Evolutionary conservation across 2,888 invertebrate species (phyloP), one percentile per base, ranked within the genome.

Genomic region (Scaptomyza reducta): DNA sequence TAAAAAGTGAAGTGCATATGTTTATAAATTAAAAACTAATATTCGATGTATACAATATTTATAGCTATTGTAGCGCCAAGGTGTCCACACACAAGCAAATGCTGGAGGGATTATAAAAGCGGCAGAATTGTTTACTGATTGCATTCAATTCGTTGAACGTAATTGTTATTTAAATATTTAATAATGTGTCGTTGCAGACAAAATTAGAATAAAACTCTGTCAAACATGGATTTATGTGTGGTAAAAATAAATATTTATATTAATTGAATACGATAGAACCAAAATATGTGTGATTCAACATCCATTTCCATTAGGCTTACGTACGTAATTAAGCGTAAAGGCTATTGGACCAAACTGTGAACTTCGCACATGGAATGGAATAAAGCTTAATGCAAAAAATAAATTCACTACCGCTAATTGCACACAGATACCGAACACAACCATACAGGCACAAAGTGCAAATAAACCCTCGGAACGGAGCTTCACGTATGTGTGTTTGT

Each of bases 271-370:
- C 0, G 5, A 22, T 22, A 5, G 2, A 45, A 25, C 27, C 18
- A 18, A 49, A 16, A 16, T 16, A 10, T 14, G 54, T 27, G 14
- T 25, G 40, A 56, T 47, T 68, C 18, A 64, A 79, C 51, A 51
- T 42, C 47, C 54, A 33, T 74, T 69, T 68, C 72, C 77, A 79
- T 79, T 74, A 74, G 58, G 74, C 71, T 77, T 79, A 74, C 54
- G 50, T 64, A 56, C 62, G 70, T 61, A 70, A 74, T 74, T 58
- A 47, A 59, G 54, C 66, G 58, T 66, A 74, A 70, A 77, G 65
- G 67, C 77, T 61, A 70, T 79, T 72, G 61, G 61, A 33, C 40
- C 40, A 64, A 63, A 38, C 45, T 61, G 14, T 29, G 25, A 47
- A 47, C n/a, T 41, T 45, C 56, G 45, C 63, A 7, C 55, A 63